Evolutionary conservation across 1,140 invertebrate genomes (phyloP).

Genomic region (Himalopsyche phryganea): DNA sequence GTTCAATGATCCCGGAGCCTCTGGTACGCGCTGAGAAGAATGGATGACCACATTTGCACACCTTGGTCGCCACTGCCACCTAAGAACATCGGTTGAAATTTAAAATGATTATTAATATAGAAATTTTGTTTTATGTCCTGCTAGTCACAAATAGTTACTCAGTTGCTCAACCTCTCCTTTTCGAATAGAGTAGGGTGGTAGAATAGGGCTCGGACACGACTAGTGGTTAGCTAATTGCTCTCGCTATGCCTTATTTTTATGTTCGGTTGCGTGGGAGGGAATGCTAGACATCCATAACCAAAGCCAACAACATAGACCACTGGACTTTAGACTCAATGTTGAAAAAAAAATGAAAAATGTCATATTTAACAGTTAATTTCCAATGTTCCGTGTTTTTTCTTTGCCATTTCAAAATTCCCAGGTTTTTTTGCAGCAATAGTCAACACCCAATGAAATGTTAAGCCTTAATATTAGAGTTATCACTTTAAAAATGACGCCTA

Average conservation of each 20-base stretch:
- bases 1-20: not conserved
- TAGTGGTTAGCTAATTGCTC: not conserved
- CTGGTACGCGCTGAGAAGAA: slow-evolving; percentile 64
- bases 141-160: not conserved
- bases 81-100: slow-evolving; percentile 40
- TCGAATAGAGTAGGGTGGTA: no score
- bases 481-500: no score
- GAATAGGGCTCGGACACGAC: no score
- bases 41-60: slow-evolving; percentile 73
- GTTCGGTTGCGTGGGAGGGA: not conserved
- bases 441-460: no score
- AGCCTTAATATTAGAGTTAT: no score
- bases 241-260: not conserved
- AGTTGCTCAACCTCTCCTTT: no score
- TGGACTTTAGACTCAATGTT: no score
- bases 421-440: no score
- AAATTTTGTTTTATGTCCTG: not conserved
- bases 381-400: no score
- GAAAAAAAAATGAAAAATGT: no score
- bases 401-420: no score
- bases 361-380: no score
- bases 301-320: not conserved
- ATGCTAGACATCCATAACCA: not conserved
- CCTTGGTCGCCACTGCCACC: slow-evolving; percentile 77
- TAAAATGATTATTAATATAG: not conserved